Evolutionary conservation across 1,140 invertebrate species (phyloP).

Genomic region (Rhyzopertha dominica): DNA sequence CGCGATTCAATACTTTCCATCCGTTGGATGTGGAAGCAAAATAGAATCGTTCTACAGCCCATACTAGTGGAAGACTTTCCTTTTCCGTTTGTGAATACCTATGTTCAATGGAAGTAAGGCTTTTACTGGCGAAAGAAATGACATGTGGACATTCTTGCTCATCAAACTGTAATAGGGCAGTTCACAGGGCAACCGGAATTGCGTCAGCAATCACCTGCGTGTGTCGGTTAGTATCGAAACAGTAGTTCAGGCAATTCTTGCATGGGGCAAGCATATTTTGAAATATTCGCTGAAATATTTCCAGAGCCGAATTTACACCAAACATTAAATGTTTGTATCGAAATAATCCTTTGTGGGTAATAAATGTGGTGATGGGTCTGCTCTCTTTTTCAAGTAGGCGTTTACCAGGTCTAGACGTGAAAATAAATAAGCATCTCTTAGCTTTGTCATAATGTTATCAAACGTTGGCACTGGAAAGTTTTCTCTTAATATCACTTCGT

Average conservation of each 20-base stretch:
- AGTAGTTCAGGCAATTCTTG: constrained; percentile 2
- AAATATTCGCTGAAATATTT: constrained; percentile 3
- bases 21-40: too few relatives aligned
- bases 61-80: too few relatives aligned
- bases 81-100: too few relatives aligned
- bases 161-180: too few relatives aligned
- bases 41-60: too few relatives aligned
- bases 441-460: constrained; percentile 18
- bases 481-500: constrained; percentile 27
- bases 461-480: constrained; percentile 25
- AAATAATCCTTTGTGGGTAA: constrained; percentile 22
- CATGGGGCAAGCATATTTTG: constrained; percentile 13
- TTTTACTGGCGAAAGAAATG: too few relatives aligned
- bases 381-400: constrained; percentile 28
- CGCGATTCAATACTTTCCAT: too few relatives aligned
- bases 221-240: background rate
- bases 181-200: too few relatives aligned
- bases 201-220: too few relatives aligned
- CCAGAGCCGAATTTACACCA: background rate
- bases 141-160: too few relatives aligned
- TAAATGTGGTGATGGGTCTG: constrained; percentile 23
- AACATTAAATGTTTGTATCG: too few relatives aligned
- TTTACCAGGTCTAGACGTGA: constrained; percentile 25
- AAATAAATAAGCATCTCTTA: constrained; percentile 20
- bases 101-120: too few relatives aligned